phyloP scores from a whole-genome alignment of 2,113 vertebrate species.

The Lophius piscatorius region DNA sequence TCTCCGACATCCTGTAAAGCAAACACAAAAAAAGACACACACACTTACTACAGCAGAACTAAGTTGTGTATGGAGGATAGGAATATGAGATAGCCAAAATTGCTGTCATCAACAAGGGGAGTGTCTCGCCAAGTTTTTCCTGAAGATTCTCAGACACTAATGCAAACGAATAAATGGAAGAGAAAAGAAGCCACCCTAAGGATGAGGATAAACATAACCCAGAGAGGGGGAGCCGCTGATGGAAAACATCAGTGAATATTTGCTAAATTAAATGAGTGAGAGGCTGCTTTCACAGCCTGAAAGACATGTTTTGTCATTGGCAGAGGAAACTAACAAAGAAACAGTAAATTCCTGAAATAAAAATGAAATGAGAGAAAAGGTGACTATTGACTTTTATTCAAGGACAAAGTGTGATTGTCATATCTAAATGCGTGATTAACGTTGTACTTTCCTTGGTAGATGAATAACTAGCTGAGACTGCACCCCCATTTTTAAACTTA shows the following conservation, averaged over 20 bases:
- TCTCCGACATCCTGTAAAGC: conserved; percentile 41
- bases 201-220: conserved; percentile 51
- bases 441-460: no score
- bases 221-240: conserved; percentile 29
- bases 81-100: conserved; percentile 72
- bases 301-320: conserved; percentile 39
- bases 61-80: conserved; percentile 62
- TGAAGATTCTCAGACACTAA: conserved; percentile 60
- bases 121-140: conserved; percentile 62
- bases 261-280: conserved; percentile 49
- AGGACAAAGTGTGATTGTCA: no score
- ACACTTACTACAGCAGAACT: conserved; percentile 34
- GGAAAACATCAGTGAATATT: conserved; percentile 62
- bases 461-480: no score
- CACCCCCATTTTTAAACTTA: no score
- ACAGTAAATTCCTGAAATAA: conserved; percentile 29
- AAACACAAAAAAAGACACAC: conserved; percentile 23
- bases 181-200: conserved; percentile 52
- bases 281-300: conserved; percentile 58
- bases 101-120: conserved; percentile 66
- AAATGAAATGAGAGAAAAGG: no score
- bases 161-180: conserved; percentile 60
- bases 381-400: no score
- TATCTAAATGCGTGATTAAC: no score
- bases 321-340: conserved; percentile 1